Evolutionary conservation across 2,888 invertebrate species (phyloP).

Genomic region (Rhyacophila evoluta): DNA sequence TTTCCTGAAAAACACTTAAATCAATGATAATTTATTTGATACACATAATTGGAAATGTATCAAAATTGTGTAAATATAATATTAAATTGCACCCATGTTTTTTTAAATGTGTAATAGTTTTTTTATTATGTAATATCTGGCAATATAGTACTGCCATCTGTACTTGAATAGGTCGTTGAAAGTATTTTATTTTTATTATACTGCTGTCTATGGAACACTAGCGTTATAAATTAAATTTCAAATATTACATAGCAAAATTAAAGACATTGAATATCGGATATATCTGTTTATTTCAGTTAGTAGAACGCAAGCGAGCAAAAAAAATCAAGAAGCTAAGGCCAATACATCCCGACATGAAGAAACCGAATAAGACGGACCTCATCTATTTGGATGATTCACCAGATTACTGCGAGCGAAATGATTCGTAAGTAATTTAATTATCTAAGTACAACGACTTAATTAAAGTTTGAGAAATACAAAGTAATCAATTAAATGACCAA

Average conservation of each 20-base stretch:
- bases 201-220: background rate
- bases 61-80: background rate
- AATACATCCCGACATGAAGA: constrained; percentile 81
- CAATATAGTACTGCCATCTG: background rate
- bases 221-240: no score
- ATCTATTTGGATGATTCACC: constrained; percentile 92
- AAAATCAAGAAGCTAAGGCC: constrained; percentile 79
- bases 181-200: no score
- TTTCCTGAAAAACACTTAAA: no score
- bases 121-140: no score
- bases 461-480: no score
- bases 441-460: background rate
- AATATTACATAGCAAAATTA: no score
- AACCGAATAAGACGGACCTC: constrained; percentile 90
- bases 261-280: no score
- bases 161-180: background rate
- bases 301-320: constrained; percentile 74
- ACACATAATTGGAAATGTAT: no score
- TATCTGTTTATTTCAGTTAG: constrained; percentile 70
- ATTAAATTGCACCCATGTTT: background rate
- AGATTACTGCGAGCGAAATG: constrained; percentile 89
- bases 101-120: background rate
- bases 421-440: constrained; percentile 65
- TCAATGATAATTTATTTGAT: no score
- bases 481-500: no score